phyloP scores from a whole-genome alignment of 2,888 invertebrate species.

The Icerya purchasi region DNA sequence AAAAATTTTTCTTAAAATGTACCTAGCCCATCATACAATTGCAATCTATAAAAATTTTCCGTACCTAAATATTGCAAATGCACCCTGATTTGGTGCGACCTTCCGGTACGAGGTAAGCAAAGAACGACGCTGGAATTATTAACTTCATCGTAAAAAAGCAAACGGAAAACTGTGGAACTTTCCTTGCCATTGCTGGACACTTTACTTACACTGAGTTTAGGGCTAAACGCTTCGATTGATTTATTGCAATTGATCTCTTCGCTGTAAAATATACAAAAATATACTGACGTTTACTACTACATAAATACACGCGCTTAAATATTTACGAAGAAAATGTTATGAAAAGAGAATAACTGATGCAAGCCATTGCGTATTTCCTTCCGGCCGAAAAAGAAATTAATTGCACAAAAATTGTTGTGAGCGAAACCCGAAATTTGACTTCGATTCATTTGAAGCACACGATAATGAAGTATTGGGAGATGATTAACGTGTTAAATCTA shows the following conservation, averaged over 20 bases:
- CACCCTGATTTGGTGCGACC: slow-evolving; percentile 97
- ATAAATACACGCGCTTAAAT: background rate
- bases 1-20: no score
- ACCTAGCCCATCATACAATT: no score
- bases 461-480: no score
- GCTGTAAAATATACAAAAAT: slow-evolving; percentile 28
- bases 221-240: slow-evolving; percentile 80
- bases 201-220: slow-evolving; percentile 90
- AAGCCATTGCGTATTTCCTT: no score
- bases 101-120: slow-evolving; percentile 83
- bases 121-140: slow-evolving; percentile 77
- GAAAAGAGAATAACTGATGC: no score
- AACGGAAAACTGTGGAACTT: slow-evolving; percentile 74
- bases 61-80: slow-evolving; percentile 91
- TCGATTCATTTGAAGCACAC: no score
- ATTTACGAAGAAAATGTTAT: background rate
- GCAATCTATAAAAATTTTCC: no score
- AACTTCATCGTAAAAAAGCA: slow-evolving; percentile 52
- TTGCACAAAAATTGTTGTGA: no score
- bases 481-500: no score
- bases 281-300: background rate
- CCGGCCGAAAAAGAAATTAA: no score
- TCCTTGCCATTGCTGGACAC: slow-evolving; percentile 82
- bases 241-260: slow-evolving; percentile 65
- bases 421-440: no score